These are phyloP conservation scores for Archivesica marissinica DNA, from an alignment of 1,140 invertebrate species.

Conservation along the genomic window DNA sequence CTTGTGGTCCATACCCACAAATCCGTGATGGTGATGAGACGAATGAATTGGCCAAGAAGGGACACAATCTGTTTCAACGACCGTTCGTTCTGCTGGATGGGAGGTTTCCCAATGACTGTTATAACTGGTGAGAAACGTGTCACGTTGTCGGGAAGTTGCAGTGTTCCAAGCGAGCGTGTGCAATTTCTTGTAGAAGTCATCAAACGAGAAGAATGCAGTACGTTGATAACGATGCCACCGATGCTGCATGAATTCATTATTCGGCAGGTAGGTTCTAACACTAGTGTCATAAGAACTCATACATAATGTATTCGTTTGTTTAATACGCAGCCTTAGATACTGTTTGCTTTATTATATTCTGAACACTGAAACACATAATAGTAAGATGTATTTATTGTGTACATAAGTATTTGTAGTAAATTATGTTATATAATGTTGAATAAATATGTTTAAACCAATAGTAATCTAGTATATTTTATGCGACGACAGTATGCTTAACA, in stretches of 20 bases:
- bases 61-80: neutral
- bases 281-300: neutral
- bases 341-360: no score
- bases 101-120: neutral
- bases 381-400: no score
- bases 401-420: no score
- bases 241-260: neutral
- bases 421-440: no score
- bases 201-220: neutral
- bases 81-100: neutral
- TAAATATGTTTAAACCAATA: no score
- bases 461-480: no score
- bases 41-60: neutral
- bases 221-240: neutral
- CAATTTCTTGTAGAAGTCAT: neutral
- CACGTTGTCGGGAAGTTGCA: neutral
- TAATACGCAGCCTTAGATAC: neutral
- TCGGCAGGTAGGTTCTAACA: neutral
- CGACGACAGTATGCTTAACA: no score
- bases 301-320: neutral
- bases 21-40: neutral
- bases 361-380: no score
- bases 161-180: neutral
- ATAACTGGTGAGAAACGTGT: neutral
- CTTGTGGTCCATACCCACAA: neutral